phyloP scores from a whole-genome alignment of 2,888 invertebrate genomes.

The Hypena proboscidalis region DNA sequence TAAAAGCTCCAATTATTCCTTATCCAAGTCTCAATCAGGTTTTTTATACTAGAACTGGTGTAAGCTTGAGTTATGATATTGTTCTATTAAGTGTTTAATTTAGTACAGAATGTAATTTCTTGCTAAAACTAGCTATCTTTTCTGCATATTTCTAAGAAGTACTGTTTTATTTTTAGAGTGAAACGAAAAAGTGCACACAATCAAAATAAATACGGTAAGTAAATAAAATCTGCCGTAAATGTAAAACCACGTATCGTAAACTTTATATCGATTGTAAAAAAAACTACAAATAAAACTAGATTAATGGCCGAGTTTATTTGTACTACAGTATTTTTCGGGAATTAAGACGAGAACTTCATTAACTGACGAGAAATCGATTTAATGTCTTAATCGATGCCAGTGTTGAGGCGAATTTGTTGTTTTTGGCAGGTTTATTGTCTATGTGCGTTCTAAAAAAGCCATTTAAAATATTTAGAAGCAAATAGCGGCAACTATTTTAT shows the following conservation, averaged over 20 bases:
- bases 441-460: constrained; percentile 20
- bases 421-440: constrained; percentile 40
- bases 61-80: constrained; percentile 4
- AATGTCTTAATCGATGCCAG: constrained; percentile 59
- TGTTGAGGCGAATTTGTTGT: constrained; percentile 35
- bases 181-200: constrained; percentile 16
- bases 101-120: neutral
- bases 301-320: constrained; percentile 55
- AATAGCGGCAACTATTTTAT: constrained; percentile 9
- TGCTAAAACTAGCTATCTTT: neutral
- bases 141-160: neutral
- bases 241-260: constrained; percentile 29
- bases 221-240: constrained; percentile 25
- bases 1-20: constrained; percentile 30
- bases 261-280: constrained; percentile 44
- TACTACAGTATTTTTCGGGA: constrained; percentile 52
- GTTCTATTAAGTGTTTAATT: constrained; percentile 1
- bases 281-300: constrained; percentile 41
- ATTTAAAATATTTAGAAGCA: constrained; percentile 4
- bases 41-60: constrained; percentile 12
- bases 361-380: constrained; percentile 54
- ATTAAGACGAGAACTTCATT: constrained; percentile 57
- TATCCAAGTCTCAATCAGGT: constrained; percentile 28
- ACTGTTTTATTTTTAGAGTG: neutral
- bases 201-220: constrained; percentile 33